Percentiles rank a stretch among this genome's conserved stretches.
Evolutionary conservation across 2,888 invertebrate species (phyloP).

Genomic region (Eristalis intricaria): DNA sequence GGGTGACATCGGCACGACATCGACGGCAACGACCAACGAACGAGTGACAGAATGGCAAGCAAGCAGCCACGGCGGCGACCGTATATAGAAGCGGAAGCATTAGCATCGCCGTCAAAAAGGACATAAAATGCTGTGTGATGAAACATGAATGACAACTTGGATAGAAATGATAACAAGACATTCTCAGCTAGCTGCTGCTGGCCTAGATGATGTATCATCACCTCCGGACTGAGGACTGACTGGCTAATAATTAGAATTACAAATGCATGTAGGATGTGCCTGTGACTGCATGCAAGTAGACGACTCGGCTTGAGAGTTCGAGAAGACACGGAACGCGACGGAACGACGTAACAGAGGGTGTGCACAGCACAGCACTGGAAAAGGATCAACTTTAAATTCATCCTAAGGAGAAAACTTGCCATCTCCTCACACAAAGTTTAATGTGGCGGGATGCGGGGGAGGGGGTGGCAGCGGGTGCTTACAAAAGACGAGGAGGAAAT

Average conservation of each 20-base stretch:
- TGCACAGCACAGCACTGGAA: background rate
- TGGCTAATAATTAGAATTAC: background rate
- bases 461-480: background rate
- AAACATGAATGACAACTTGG: slow-evolving; percentile 48
- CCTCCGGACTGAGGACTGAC: background rate
- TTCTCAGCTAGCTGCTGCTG: slow-evolving; percentile 31
- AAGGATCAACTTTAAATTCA: background rate
- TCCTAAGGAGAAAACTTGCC: background rate
- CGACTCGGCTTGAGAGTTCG: background rate
- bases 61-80: background rate
- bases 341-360: background rate
- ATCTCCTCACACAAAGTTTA: background rate
- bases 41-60: background rate
- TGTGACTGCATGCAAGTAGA: background rate
- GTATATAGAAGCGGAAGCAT: background rate
- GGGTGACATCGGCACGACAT: slow-evolving; percentile 27
- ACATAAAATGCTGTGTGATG: slow-evolving; percentile 32
- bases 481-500: background rate
- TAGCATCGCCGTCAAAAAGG: slow-evolving; percentile 3
- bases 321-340: background rate
- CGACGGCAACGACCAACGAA: slow-evolving; percentile 2
- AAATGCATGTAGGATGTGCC: background rate
- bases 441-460: background rate
- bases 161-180: slow-evolving; percentile 59
- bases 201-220: background rate